Evolutionary conservation across 1,140 invertebrate genomes (phyloP).

Genomic region (Mya arenaria): DNA sequence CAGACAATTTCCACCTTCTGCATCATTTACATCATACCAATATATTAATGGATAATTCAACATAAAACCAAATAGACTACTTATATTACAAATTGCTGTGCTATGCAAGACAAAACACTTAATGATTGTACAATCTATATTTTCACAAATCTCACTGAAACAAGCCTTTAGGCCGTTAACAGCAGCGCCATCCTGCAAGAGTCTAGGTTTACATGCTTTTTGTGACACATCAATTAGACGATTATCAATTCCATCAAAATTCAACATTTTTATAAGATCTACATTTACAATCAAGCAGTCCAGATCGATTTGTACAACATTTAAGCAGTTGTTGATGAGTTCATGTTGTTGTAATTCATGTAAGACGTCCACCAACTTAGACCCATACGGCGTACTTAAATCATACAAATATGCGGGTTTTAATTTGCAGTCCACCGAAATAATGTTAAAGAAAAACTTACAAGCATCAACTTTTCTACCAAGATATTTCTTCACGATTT

Average conservation of each 20-base stretch:
- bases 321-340: conserved; percentile 13
- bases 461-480: not conserved
- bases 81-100: conserved; percentile 7
- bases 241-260: not conserved
- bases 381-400: not conserved
- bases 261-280: not conserved
- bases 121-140: conserved; percentile 1
- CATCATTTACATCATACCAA: conserved; percentile 15
- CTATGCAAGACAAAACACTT: not conserved
- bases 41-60: conserved; percentile 41
- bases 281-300: conserved; percentile 38
- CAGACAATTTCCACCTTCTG: conserved; percentile 19
- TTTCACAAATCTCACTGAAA: not conserved
- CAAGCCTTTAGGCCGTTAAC: not conserved
- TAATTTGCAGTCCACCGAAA: conserved; percentile 22
- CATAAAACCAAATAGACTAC: conserved; percentile 32
- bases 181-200: not conserved
- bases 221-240: conserved; percentile 30
- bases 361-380: not conserved
- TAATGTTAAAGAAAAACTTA: not conserved
- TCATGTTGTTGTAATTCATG: not conserved
- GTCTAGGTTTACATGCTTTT: not conserved
- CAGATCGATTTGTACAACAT: conserved; percentile 23
- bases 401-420: conserved; percentile 51
- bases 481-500: conserved; percentile 8